These are phyloP conservation scores for Drosophila ezoana DNA, from an alignment of 2,888 invertebrate species.

Conservation along the genomic window DNA sequence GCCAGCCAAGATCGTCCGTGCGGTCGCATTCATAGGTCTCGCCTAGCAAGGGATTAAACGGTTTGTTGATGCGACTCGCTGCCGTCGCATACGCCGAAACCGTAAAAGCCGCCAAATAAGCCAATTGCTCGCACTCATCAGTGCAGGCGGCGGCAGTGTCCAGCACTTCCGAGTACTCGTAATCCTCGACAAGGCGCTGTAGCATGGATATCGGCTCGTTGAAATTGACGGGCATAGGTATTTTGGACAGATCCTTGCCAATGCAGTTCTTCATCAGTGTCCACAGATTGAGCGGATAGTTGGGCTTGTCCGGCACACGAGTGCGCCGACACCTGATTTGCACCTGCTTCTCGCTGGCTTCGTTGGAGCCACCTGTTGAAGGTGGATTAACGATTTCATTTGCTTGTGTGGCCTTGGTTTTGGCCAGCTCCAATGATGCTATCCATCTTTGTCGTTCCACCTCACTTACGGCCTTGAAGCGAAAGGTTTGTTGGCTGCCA, in stretches of 20 bases:
- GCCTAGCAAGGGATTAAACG: slow-evolving; percentile 98
- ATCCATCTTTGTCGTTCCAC: slow-evolving; percentile 99
- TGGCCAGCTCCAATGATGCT: slow-evolving; percentile 97
- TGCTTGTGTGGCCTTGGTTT: slow-evolving; percentile 86
- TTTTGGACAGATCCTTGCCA: slow-evolving; percentile 99
- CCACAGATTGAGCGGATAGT: slow-evolving; percentile 98
- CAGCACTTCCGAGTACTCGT: slow-evolving; percentile 97
- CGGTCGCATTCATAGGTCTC: slow-evolving; percentile 99
- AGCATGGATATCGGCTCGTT: slow-evolving; percentile 99
- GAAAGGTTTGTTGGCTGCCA: slow-evolving; percentile 98
- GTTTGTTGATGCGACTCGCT: slow-evolving; percentile 94
- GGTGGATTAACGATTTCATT: slow-evolving; percentile 89
- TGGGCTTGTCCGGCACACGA: slow-evolving; percentile 95
- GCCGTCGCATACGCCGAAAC: slow-evolving; percentile 97
- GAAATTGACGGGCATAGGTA: slow-evolving; percentile 99
- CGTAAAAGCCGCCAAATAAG: slow-evolving; percentile 98
- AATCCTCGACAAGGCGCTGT: slow-evolving; percentile 97
- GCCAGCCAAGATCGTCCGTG: slow-evolving; percentile 97
- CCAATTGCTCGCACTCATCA: slow-evolving; percentile 96
- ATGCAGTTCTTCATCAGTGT: slow-evolving; percentile 99
- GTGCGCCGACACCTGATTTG: slow-evolving; percentile 87
- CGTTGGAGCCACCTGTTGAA: not conserved
- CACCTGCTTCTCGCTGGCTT: not conserved
- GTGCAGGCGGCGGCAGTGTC: slow-evolving; percentile 93
- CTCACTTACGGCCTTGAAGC: slow-evolving; percentile 93